A percentile compares a stretch with the other conserved stretches of the same genome.
These are phyloP conservation scores for Polymixis flavicincta DNA, from an alignment of 2,888 invertebrate genomes.

Conservation along the genomic window DNA sequence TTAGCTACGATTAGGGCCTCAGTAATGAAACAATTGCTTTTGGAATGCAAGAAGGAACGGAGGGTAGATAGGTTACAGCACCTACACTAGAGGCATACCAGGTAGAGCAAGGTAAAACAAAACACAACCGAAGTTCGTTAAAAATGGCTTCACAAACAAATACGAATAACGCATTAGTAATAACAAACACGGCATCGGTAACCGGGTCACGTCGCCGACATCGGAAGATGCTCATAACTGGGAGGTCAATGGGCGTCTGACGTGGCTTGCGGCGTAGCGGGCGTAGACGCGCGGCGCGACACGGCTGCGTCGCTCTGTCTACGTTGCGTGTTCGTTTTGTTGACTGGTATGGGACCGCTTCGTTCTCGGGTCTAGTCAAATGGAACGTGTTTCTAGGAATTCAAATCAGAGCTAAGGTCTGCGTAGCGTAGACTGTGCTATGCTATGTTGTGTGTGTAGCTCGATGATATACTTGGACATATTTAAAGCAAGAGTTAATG, in stretches of 20 bases:
- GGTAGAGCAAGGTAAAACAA: neutral
- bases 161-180: conserved; percentile 4
- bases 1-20: no score
- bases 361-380: conserved; percentile 23
- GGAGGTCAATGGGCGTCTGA: conserved; percentile 55
- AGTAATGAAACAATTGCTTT: neutral
- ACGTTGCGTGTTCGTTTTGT: neutral
- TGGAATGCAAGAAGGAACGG: neutral
- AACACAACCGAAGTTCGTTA: conserved; percentile 22
- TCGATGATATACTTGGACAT: neutral
- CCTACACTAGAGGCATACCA: neutral
- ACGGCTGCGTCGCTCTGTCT: neutral
- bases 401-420: neutral
- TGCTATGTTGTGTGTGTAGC: neutral
- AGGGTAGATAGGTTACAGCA: neutral
- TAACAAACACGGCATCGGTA: conserved; percentile 33
- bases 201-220: conserved; percentile 49
- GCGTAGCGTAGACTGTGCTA: neutral
- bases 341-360: conserved; percentile 10
- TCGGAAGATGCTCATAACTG: conserved; percentile 24
- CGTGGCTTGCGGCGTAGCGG: conserved; percentile 1
- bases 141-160: conserved; percentile 18
- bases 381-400: conserved; percentile 4
- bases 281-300: neutral
- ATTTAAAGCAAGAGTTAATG: neutral